phyloP scores from a whole-genome alignment of 1,140 invertebrate species.

The Lucilia sericata region DNA sequence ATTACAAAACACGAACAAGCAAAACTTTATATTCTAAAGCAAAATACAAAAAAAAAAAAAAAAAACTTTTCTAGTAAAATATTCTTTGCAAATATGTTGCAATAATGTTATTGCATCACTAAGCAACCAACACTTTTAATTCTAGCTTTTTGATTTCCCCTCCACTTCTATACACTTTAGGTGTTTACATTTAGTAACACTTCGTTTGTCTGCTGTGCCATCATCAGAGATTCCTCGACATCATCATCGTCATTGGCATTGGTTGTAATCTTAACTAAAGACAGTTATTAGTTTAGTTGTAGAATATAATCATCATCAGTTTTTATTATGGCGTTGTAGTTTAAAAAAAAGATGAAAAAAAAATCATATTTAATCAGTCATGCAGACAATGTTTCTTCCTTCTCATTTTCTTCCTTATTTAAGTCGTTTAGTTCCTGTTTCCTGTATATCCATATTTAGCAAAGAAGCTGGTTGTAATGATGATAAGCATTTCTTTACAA shows the following conservation, averaged over 20 bases:
- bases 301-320: not conserved
- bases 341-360: not conserved
- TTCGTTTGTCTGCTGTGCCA: not conserved
- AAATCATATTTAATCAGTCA: not conserved
- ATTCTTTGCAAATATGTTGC: not conserved
- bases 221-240: not conserved
- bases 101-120: not conserved
- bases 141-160: not conserved
- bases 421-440: too few relatives aligned
- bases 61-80: not conserved
- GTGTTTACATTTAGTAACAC: too few relatives aligned
- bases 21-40: not conserved
- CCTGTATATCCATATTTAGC: too few relatives aligned
- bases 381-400: not conserved
- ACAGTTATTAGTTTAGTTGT: not conserved
- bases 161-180: too few relatives aligned
- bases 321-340: too few relatives aligned
- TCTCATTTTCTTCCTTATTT: not conserved
- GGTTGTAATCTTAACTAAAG: not conserved
- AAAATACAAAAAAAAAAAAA: too few relatives aligned
- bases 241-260: not conserved
- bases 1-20: not conserved
- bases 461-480: too few relatives aligned
- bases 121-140: constrained; percentile 6
- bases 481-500: too few relatives aligned